Evolutionary conservation across 2,797 vertebrate genomes (phyloP), one percentile per base, ranked within the genome.

Genomic region (Luscinia luscinia): DNA sequence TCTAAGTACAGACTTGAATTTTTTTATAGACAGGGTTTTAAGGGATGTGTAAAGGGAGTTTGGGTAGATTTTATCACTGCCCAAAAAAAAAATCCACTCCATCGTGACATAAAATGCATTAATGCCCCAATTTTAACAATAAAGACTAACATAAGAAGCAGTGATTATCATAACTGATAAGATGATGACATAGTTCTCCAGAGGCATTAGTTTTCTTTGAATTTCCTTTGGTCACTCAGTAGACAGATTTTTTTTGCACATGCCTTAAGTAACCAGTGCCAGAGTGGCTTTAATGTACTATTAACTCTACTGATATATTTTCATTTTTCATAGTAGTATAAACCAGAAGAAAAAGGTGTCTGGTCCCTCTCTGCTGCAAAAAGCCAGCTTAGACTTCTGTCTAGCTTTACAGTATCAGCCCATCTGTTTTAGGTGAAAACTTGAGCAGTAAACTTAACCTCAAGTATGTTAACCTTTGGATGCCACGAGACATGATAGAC

Each of bases 391-490:
- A 94, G 95, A 84, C 88, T 91, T 94, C 95, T 96, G 74, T 84
- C 92, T 95, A 94, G 89, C 86, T 97, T 97, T 96, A 91, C 86
- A 79, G 75, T 78, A 96, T 96, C 90, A 97, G 84, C 64, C 95
- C 90, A 95, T 89, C 80, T 94, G 74, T 86, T 95, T 95, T 93
- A 94, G 85, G 93, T 81, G 96, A 96, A 97, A 97, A 97, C 93
- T 95, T 59, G 89, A 96, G 93, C 84, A 92, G 87, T 87, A 95
- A 91, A 9, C 66, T 95, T 93, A 96, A 92, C 87, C 80, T 93
- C 67, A 87, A 97, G 84, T 88, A 97, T 12, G 32, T 93, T 94
- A 92, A 97, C 96, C 95, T 97, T 95, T 96, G 95, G 95, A 97
- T 94, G 95, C 91, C 94, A 96, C 4, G 32, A 95, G 91, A 96